These are phyloP conservation scores for Agrypnia vestita DNA, from an alignment of 1,140 invertebrate genomes.

Conservation along the genomic window DNA sequence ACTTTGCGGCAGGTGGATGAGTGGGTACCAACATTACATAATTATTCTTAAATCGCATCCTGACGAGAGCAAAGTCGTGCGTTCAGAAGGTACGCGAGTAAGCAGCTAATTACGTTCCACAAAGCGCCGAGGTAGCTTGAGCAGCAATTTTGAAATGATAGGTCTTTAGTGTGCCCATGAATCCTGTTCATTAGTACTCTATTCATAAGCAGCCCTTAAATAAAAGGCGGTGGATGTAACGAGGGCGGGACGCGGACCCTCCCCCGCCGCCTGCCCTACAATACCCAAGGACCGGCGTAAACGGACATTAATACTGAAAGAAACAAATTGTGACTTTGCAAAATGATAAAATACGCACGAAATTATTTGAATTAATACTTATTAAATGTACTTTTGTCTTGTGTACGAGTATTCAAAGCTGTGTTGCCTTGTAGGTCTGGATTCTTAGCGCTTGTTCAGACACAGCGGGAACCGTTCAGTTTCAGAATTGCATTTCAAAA, in stretches of 20 bases:
- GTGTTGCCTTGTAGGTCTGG: too few relatives aligned
- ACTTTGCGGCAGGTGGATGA: too few relatives aligned
- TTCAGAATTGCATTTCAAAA: too few relatives aligned
- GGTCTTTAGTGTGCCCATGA: constrained; percentile 43
- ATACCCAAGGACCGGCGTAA: constrained; percentile 49
- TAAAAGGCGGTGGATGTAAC: constrained; percentile 56
- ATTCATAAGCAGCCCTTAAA: constrained; percentile 61
- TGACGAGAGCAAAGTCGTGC: too few relatives aligned
- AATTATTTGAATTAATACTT: too few relatives aligned
- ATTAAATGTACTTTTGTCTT: too few relatives aligned
- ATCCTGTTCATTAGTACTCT: constrained; percentile 59
- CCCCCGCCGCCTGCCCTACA: constrained; percentile 61
- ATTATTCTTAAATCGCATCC: too few relatives aligned
- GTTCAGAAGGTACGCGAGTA: background rate
- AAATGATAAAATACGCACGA: too few relatives aligned
- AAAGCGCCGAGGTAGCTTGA: constrained; percentile 2
- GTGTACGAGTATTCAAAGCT: too few relatives aligned
- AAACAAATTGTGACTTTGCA: background rate
- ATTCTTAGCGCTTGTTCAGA: too few relatives aligned
- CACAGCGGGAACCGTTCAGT: too few relatives aligned
- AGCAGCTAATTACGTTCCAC: constrained; percentile 20
- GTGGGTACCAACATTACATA: too few relatives aligned
- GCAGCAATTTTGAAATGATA: constrained; percentile 24
- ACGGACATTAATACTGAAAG: constrained; percentile 28
- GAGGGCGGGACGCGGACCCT: constrained; percentile 44